Base-by-base conservation (phyloP, 2,888 invertebrate species). In the Nymphalis c-album region DNA sequence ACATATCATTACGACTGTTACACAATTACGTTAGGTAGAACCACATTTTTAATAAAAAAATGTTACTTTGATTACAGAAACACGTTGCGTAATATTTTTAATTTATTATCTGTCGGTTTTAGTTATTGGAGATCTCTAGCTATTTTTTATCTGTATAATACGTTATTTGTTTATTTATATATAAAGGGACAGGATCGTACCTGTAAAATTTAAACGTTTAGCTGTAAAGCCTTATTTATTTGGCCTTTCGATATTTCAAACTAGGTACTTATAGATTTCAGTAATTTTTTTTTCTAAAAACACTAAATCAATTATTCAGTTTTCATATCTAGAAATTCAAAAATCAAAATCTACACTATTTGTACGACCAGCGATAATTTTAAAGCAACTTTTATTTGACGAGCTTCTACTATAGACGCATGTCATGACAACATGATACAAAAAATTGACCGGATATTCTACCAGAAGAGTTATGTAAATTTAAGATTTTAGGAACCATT, bases 371-470 rank as follows among this genome's bases (percentile, higher is more conserved):
- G 8, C 8, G 8, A 8, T 40, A 8, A 40, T 40, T 8, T 40
- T 40, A 55, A 57, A 31, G 10, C 57, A 13, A 35, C 50, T 50
- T 6, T 40, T 59, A 63, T 59, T 63, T 31, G 62, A 50, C 26
- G 50, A 63, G 31, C 31, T 60, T 63, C 48, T 46, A 51, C 50
- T 22, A 47, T 61, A 64, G 66, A 59, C 71, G 67, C 69, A 59
- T 50, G 55, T 64, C 71, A 78, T 72, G 76, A 76, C 70, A 68
- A 64, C 68, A 7, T 75, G 73, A 75, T 76, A 77, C 64, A 75
- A 76, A 77, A 77, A 80, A 79, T 78, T 70, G 74, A 78, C 78
- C 81, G 78, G 78, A 81, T 79, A 76, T 78, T 73, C 75, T 75
- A 73, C 69, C 8, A 7, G n/a, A n/a, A n/a, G n/a, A n/a, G n/a